Evolutionary conservation across 2,888 invertebrate species (phyloP), one percentile per base, ranked within the genome.

Genomic region (Proisotoma minuta): DNA sequence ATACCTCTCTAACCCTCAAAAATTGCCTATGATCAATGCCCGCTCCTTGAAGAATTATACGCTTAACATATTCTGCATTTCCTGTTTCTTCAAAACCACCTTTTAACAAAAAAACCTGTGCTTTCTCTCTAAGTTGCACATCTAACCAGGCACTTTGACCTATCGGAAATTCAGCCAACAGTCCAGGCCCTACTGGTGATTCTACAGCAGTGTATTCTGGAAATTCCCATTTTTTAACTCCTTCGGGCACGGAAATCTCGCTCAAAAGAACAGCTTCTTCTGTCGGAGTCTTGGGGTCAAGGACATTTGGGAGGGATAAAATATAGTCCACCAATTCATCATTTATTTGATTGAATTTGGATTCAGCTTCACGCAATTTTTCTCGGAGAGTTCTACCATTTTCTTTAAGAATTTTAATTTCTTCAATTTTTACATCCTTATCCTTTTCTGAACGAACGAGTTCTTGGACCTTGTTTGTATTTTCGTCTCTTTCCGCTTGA

Each of bases 51-150:
- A 89, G 79, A 2, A 91, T 79, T 1, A 88, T 78, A 75, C 87
- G 87, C 59, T 87, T 84, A 3, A 84, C 82, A 78, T 91, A 90
- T 78, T 91, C 90, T 0, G 89, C 82, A 77, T 89, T 89, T 0
- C 86, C 84, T 73, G 87, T 84, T 74, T 85, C 84, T 0, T 82
- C 76, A 75, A 84, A 87, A n/a, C 81, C 78, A 12, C 78, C 77
- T 1, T 81, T 77, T 23, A 79, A 77, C 4, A 83, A 74, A 57
- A 60, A 63, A 22, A 51, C 20, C 29, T 66, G 70, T 22, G 69
- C 70, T 43, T 51, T 57, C 22, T 63, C 66, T 22, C 70, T 57
- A n/a, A 72, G 50, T n/a, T 71, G 67, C 3, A 74, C 59, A 59
- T 74, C 74, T 24, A 70, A 28, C 51, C 63, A 63, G 5, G 68